Base-by-base conservation (phyloP, 1,140 invertebrate genomes). In the Hylyphantes graminicola region DNA sequence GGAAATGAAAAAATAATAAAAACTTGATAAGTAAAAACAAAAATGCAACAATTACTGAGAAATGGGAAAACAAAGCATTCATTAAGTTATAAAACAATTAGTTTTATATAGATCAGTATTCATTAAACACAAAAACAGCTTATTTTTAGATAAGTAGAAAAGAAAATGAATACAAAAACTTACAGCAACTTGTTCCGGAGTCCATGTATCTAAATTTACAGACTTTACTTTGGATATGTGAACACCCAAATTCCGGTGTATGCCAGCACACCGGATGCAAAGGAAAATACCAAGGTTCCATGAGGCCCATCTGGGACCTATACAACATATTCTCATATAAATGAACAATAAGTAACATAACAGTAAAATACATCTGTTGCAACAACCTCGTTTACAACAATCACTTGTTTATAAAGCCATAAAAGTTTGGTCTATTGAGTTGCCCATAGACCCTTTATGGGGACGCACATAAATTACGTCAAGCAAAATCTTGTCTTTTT, bases 281-380 rank as follows among this genome's bases (percentile, higher is more conserved):
- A 99, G 90, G 89, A 99, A 99, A 88, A 99, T 95, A 21, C 98
- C 98, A 78, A 99, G 90, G 91, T 99, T 99, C 97, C 97, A 99
- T 86, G 97, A 98, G 63, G 97, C 97, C 98, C 98, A 99, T 90
- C 97, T 93, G 85, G 98, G 98, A 90, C 97, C 97, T 98, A 72
- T 61, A 17, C 35, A 35, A 35, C 35, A 35, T 35, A 35, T 35
- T 35, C 5, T 35, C 35, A 35, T 35, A 35, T 35, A 35, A 35
- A 35, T 35, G 35, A 35, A 35, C 35, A 35, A 35, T 5, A 35
- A 35, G 35, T 35, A 35, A 35, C 35, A 35, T 35, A 35, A 35
- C 35, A 35, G 35, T 2, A 2, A 35, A 35, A 35, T 35, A 35
- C 35, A 35, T n/a, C n/a, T n/a, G 35, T 35, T n/a, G n/a, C n/a